A percentile compares a stretch with the other conserved stretches of the same genome.
phyloP scores from a whole-genome alignment of 1,140 invertebrate genomes.

The Cydia splendana region DNA sequence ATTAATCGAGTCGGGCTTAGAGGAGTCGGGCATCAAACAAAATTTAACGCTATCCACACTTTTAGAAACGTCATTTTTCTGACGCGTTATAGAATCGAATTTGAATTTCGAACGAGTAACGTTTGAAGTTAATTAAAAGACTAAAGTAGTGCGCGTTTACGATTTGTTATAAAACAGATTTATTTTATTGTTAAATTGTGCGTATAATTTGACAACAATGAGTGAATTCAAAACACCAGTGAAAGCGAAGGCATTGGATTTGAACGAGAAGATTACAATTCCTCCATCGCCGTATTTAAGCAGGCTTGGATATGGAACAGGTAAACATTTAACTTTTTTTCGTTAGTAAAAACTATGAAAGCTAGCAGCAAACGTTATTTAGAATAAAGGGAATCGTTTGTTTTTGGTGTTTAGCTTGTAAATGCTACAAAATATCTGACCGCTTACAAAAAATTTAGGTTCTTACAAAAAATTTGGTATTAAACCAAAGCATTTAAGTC shows the following conservation, averaged over 20 bases:
- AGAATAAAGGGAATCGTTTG: background rate
- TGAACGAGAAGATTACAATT: constrained; percentile 64
- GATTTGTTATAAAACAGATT: too few relatives aligned
- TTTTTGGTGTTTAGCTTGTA: background rate
- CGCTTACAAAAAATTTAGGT: too few relatives aligned
- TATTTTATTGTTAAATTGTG: too few relatives aligned
- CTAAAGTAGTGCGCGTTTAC: background rate
- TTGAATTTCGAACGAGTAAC: constrained; percentile 15
- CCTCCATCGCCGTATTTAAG: constrained; percentile 86
- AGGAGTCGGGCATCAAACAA: too few relatives aligned
- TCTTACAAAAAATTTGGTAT: too few relatives aligned
- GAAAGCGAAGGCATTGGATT: constrained; percentile 47
- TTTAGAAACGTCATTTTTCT: background rate
- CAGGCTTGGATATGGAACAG: constrained; percentile 87
- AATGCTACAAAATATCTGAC: background rate
- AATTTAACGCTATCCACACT: background rate
- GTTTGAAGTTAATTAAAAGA: background rate
- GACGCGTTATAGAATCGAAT: constrained; percentile 4
- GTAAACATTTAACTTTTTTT: constrained; percentile 70
- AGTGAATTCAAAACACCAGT: constrained; percentile 69
- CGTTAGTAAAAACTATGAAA: too few relatives aligned
- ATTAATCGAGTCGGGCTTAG: too few relatives aligned
- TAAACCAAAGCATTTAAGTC: too few relatives aligned
- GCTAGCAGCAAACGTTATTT: background rate
- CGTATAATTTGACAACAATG: constrained; percentile 48